Conservation (phyloP, 2,888 invertebrate species). For the Leptinotarsa juncta region DNA sequence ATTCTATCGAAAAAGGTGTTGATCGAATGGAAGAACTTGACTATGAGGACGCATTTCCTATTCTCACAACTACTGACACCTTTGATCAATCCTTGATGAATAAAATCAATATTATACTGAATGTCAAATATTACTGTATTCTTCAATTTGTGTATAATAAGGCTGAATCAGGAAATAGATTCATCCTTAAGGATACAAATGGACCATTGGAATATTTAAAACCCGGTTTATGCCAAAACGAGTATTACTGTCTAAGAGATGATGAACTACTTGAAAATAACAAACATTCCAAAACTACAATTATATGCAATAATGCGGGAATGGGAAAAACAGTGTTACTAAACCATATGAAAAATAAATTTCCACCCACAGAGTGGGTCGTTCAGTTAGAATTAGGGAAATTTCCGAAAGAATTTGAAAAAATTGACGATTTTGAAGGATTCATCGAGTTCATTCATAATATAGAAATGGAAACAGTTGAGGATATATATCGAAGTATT, state of each 20-base stretch:
- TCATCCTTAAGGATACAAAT: slow-evolving; percentile 5
- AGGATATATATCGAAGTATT: neutral
- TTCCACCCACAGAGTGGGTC: slow-evolving; percentile 27
- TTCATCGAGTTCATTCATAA: slow-evolving; percentile 20
- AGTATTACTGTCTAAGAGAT: neutral
- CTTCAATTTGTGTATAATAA: neutral
- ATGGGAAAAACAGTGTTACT: slow-evolving; percentile 35
- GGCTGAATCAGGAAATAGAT: neutral
- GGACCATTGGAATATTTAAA: neutral
- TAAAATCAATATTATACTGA: neutral
- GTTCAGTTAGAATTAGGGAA: slow-evolving; percentile 27
- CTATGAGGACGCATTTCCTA: neutral
- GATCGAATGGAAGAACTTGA: neutral
- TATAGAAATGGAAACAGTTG: slow-evolving; percentile 15
- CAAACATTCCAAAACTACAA: slow-evolving; percentile 20
- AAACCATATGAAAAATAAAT: slow-evolving; percentile 16
- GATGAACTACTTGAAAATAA: slow-evolving; percentile 2
- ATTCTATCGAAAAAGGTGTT: neutral
- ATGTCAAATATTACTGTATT: neutral
- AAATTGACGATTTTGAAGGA: slow-evolving; percentile 17
- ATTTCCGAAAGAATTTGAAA: slow-evolving; percentile 2
- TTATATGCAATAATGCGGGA: slow-evolving; percentile 36
- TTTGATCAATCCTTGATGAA: neutral
- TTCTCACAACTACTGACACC: neutral
- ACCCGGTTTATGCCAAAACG: neutral